Base-by-base conservation (phyloP, 2,797 vertebrate genomes). In the Anabas testudineus region DNA sequence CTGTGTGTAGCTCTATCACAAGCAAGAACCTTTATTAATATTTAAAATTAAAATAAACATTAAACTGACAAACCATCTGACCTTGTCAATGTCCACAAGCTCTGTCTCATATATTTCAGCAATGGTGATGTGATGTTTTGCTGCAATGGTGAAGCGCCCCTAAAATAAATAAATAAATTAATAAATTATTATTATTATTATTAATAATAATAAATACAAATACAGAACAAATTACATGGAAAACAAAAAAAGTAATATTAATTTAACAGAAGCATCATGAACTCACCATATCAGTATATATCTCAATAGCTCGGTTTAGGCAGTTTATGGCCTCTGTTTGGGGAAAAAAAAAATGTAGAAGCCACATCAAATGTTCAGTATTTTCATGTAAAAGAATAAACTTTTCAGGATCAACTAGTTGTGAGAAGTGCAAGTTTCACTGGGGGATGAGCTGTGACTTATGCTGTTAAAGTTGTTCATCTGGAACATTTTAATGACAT, bases 131-230 rank as follows among this genome's bases (percentile, higher is more conserved):
- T 98, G 97, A 83, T 98, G 97, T 79, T 98, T 98, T 28, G 97
- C 97, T 3, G 97, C 97, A 0, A 98, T 97, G 7, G 96, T 98
- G 88, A 98, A 98, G 34, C 97, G 95, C 3, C 97, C 97, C 96
- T 98, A 70, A n/a, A 18, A 69, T 49, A 51, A 6, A 34, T 70
- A 14, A 60, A 2, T 2, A 3, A 28, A 18, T 9, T n/a, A 43
- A 8, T n/a, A n/a, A n/a, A n/a, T n/a, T n/a, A n/a, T n/a, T n/a
- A n/a, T n/a, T n/a, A n/a, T n/a, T n/a, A n/a, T n/a, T n/a, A 7
- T 6, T 6, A n/a, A n/a, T n/a, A n/a, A n/a, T n/a, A n/a, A n/a
- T n/a, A 7, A 30, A 30, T 32, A 32, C 9, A 36, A 36, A 15
- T 22, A 18, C 0, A 21, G n/a, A 39, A 3, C 1, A 37, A 42